Evolutionary conservation across 2,888 invertebrate genomes (phyloP), one percentile per base, ranked within the genome.

Genomic region (Camptogramma bilineatum): DNA sequence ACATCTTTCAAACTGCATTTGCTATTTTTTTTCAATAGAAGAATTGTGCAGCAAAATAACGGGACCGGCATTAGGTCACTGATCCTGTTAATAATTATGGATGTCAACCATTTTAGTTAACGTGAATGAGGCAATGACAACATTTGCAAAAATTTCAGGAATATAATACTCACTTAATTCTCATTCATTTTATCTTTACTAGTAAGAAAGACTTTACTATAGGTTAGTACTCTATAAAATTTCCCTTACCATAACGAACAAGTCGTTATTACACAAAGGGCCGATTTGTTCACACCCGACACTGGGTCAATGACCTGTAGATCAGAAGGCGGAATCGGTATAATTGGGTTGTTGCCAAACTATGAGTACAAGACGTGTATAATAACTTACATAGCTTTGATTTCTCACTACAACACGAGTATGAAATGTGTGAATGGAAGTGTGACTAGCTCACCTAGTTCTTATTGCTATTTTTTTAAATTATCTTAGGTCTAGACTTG

Each of bases 391-490:
- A 46, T 52, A 47, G 39, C 46, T 58, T 60, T 60, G 50, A 59
- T 68, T 63, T 65, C 53, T 59, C 59, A 31, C 53, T 47, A 44
- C 52, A 54, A 18, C 39, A 31, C 31, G 55, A 31, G 19, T 61
- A 54, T 54, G 54, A 28, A 62, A 67, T 74, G 76, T 93, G 44
- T 28, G 50, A 60, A 54, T 53, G 44, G 17, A 24, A 17, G 17
- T 4, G 18, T 34, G 51, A 18, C 31, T 31, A 9, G 10, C n/a
- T 16, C 42, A 16, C 42, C 18, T 55, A 18, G 19, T 55, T 55
- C 10, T 16, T 31, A n/a, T 24, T 16, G n/a, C 18, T 24, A 28
- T 8, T 24, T 5, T 21, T n/a, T 51, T 13, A 19, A 21, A n/a
- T 21, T 21, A 13, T 18, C 10, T 21, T 10, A 19, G 5, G 44